Evolutionary conservation across 2,113 vertebrate genomes (phyloP), one percentile per base, ranked within the genome.

Genomic region (Nyctibius bracteatus): DNA sequence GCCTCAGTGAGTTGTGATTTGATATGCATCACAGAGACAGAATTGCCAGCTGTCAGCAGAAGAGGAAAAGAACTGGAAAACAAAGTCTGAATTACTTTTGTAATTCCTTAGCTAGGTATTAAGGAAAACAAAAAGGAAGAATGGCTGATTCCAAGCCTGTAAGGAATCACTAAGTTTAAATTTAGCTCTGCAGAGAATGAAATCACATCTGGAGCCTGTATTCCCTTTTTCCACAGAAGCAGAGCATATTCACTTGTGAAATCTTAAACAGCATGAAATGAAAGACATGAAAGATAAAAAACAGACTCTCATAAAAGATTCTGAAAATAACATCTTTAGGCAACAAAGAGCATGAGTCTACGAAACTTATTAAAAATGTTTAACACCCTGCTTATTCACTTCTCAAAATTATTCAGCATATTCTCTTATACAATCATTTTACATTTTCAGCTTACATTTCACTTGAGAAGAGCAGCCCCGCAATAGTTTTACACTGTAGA

Each of bases 131-230:
- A 22, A 55, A 58, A 31, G 55, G 31, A 75, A 82, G 14, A 85
- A 79, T 47, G 54, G 63, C 57, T 86, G 61, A 87, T 67, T 75
- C 35, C 41, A 89, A 94, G 58, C 49, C 92, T 78, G 49, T 63
- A 58, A 83, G 55, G 75, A 82, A 89, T 75, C 59, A 80, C 19
- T 51, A 61, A 71, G 61, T 96, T 96, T 95, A 95, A 92, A 72
- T 67, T 31, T 55, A 88, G 84, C 78, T 96, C 81, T 52, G 39
- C 35, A 57, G 65, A 90, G 87, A 91, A 93, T 22, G 7, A 80
- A 88, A 89, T 81, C 77, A 83, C 96, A 97, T 95, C 86, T 97
- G 95, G 81, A 96, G 46, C 54, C 83, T 87, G 33, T 55, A 39
- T 72, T 85, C 92, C 81, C 81, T 95, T 96, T 84, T 92, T 70